phyloP scores from a whole-genome alignment of 2,797 vertebrate genomes.

The Pangasius sanitwongsei region DNA sequence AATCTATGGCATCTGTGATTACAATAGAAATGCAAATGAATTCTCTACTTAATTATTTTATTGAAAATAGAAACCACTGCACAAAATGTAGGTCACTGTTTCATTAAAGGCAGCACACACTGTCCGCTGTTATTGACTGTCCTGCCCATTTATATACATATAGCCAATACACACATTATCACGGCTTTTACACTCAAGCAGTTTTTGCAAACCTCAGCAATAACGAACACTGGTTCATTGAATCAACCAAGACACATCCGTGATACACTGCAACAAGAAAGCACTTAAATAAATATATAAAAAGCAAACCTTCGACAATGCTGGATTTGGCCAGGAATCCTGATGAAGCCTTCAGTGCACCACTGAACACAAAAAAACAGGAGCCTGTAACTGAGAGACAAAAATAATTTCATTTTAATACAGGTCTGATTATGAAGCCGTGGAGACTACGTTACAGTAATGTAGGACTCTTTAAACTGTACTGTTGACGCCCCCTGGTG shows the following conservation, averaged over 20 bases:
- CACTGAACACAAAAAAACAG: conserved; percentile 98
- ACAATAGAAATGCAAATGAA: not conserved
- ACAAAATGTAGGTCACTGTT: not conserved
- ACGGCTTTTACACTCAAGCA: not conserved
- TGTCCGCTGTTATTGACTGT: not conserved
- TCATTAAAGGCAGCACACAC: not conserved
- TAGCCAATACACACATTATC: not conserved
- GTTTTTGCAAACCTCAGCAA: not conserved
- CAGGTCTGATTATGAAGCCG: not conserved
- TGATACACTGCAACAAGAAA: not conserved
- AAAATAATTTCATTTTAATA: conserved; percentile 15
- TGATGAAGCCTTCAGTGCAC: conserved; percentile 92
- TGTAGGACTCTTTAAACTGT: not conserved
- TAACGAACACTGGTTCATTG: not conserved
- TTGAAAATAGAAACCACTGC: not conserved
- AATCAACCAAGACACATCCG: not conserved
- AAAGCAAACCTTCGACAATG: conserved; percentile 92
- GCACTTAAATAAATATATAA: conserved; percentile 9
- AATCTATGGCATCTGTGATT: not conserved
- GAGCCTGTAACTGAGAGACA: conserved; percentile 90
- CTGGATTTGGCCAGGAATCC: conserved; percentile 97
- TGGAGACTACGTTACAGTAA: not conserved
- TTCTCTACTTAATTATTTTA: not conserved
- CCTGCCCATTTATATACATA: not conserved
- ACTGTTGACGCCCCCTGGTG: conserved; percentile 26